Conservation (phyloP, 2,888 invertebrate species). For the Oegoconia quadripuncta region DNA sequence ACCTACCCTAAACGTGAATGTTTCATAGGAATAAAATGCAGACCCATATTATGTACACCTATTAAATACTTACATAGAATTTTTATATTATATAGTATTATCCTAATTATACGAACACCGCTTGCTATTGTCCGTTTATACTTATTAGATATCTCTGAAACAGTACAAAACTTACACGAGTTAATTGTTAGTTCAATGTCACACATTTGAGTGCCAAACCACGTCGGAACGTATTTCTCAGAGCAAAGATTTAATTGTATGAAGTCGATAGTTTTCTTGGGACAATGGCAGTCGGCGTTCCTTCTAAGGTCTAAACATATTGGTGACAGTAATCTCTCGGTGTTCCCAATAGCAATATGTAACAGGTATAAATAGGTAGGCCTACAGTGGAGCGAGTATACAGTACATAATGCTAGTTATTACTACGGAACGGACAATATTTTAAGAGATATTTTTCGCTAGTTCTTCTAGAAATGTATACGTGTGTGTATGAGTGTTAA, state of each 20-base stretch:
- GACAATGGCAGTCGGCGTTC: constrained; percentile 49
- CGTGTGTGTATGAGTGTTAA: constrained; percentile 7
- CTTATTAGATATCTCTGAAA: constrained; percentile 25
- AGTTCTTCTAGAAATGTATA: constrained; percentile 11
- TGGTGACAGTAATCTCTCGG: constrained; percentile 41
- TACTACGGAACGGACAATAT: constrained; percentile 12
- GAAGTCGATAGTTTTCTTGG: constrained; percentile 19
- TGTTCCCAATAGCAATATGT: constrained; percentile 5
- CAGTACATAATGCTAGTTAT: too few relatives aligned
- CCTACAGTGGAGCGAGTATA: constrained; percentile 1
- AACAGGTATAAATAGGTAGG: constrained; percentile 1
- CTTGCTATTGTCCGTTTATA: constrained; percentile 58
- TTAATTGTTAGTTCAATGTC: constrained; percentile 8
- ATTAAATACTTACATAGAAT: constrained; percentile 32
- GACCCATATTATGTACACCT: constrained; percentile 32
- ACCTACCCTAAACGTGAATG: constrained; percentile 53
- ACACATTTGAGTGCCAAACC: constrained; percentile 67
- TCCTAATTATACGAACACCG: constrained; percentile 27
- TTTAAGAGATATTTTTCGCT: constrained; percentile 13
- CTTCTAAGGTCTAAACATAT: constrained; percentile 24
- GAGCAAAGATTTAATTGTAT: constrained; percentile 21
- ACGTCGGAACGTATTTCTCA: constrained; percentile 33
- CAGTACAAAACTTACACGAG: constrained; percentile 51
- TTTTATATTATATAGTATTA: constrained; percentile 40
- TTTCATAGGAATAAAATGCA: constrained; percentile 45